Evolutionary conservation across 35 echinoderm and acorn worm genomes (phyloP).

Genomic region (Anneissia japonica): DNA sequence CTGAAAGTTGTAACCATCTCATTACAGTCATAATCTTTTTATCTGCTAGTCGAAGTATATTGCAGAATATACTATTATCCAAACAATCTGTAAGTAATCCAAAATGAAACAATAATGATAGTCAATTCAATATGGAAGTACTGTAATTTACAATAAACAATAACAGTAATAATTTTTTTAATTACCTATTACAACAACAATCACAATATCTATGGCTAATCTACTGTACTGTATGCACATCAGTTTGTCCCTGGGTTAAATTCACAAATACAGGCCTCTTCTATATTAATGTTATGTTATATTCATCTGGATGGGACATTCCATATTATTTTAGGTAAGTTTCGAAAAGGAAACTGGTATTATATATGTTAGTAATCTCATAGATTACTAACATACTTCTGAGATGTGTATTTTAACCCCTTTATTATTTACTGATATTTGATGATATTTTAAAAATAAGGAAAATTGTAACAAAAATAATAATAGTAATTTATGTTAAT

Average conservation of each 20-base stretch:
- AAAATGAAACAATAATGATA: neutral
- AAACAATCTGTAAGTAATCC: constrained; percentile 72
- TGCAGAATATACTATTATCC: constrained; percentile 99
- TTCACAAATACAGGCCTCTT: too few species aligned
- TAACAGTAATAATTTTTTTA: too few species aligned
- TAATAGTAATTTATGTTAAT: neutral
- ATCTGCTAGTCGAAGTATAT: constrained; percentile 77
- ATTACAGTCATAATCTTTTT: too few species aligned
- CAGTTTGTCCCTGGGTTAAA: too few species aligned
- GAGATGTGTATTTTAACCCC: neutral
- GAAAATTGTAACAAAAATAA: neutral
- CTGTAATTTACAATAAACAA: too few species aligned
- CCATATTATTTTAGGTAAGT: neutral
- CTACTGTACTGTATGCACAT: too few species aligned
- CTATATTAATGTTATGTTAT: too few species aligned
- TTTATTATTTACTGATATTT: neutral
- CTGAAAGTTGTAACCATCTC: too few species aligned
- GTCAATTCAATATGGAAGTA: neutral
- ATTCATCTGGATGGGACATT: too few species aligned
- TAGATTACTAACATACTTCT: neutral
- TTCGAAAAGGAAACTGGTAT: neutral
- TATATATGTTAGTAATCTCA: neutral
- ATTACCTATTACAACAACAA: too few species aligned
- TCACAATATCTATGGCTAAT: too few species aligned
- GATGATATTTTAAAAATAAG: neutral